Base-by-base conservation (phyloP, 2,888 invertebrate genomes). In the Andricus curvator region DNA sequence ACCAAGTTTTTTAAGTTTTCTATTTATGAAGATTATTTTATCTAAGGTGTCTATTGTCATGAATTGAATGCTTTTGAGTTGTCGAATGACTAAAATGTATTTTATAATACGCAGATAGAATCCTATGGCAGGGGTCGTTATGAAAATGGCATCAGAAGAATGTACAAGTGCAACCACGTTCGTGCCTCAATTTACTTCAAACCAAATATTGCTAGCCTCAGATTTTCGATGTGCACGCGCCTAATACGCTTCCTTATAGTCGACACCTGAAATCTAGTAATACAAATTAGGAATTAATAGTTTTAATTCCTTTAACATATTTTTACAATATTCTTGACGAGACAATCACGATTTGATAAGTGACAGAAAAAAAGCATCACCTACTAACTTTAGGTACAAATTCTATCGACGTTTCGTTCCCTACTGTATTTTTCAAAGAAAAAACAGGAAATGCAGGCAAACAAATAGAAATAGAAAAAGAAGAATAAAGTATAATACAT, bases 121-220 rank as follows among this genome's bases (percentile, higher is more conserved):
- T 51, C 68, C 11, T 64, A 64, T 15, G 13, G 5, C n/a, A 74
- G 33, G 15, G 6, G 13, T 68, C 25, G 29, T 29, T 37, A 51
- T 80, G 78, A 56, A 74, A 74, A n/a, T 74, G 33, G 33, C 33
- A 74, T 74, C 33, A 74, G 82, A 83, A 81, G 79, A 80, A 81
- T 85, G 82, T 85, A 84, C 83, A 86, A 87, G 81, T 86, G 84
- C 84, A 88, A 86, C 86, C 88, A 88, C 85, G 81, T 85, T 88
- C 85, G 90, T 90, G 89, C 87, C 89, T 89, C 89, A 87, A 88
- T 87, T 88, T 74, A 74, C 33, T 56, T 37, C 74, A 74, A 74
- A 74, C 74, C 74, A 74, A 74, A 74, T 74, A 68, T 48, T 56
- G 67, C 41, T 74, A 74, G 56, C 74, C 51, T n/a, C 41, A 70